These are phyloP conservation scores for Drosophila bocki DNA, from an alignment of 1,140 invertebrate species.

Conservation along the genomic window DNA sequence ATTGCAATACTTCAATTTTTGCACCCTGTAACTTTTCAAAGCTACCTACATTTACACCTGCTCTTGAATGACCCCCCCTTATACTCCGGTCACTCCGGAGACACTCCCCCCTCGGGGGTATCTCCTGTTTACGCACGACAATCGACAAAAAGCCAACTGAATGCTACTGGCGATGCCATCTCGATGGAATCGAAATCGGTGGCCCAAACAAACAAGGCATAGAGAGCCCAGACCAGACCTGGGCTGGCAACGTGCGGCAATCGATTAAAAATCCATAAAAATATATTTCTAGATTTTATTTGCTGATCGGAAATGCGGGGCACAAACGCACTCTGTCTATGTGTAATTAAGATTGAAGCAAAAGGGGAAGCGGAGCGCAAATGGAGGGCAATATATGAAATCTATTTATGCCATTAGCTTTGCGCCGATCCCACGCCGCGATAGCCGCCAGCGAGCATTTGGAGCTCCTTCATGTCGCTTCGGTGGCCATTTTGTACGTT, in stretches of 20 bases:
- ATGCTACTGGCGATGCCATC: slow-evolving; percentile 36
- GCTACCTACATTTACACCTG: slow-evolving; percentile 5
- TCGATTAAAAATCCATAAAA: slow-evolving; percentile 84
- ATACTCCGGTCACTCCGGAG: background rate
- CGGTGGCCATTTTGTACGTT: slow-evolving; percentile 47
- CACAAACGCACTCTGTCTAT: slow-evolving; percentile 32
- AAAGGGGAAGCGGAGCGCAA: slow-evolving; percentile 11
- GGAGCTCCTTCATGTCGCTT: slow-evolving; percentile 54
- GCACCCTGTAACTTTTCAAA: background rate
- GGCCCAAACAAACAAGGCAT: slow-evolving; percentile 20
- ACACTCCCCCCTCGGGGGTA: slow-evolving; percentile 1
- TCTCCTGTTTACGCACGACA: slow-evolving; percentile 56
- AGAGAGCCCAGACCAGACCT: background rate
- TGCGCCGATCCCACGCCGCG: slow-evolving; percentile 68
- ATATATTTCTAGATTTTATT: slow-evolving; percentile 84
- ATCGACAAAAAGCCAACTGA: slow-evolving; percentile 55
- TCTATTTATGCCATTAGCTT: slow-evolving; percentile 83
- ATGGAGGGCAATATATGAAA: slow-evolving; percentile 74
- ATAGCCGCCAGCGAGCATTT: slow-evolving; percentile 61
- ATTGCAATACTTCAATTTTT: background rate
- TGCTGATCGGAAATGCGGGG: slow-evolving; percentile 63
- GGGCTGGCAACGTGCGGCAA: slow-evolving; percentile 54
- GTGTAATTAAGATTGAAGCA: slow-evolving; percentile 72
- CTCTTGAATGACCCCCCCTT: background rate
- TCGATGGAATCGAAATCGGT: slow-evolving; percentile 36